Conservation (phyloP, 2,888 invertebrate genomes). For the Stomorhina lunata region DNA sequence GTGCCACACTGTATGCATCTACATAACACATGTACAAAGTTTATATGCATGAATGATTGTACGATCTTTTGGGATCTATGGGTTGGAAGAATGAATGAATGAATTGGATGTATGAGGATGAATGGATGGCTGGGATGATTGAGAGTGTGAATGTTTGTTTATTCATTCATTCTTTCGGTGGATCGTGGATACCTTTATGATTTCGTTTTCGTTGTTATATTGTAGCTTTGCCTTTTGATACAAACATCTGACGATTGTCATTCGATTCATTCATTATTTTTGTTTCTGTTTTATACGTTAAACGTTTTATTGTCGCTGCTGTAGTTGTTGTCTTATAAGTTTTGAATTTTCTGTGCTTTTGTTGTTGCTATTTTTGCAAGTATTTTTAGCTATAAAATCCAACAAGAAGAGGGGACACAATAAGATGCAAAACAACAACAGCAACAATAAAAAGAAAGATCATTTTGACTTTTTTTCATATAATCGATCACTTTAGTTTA, state of each 20-base stretch:
- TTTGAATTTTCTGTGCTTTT: conserved; percentile 22
- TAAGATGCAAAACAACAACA: conserved; percentile 1
- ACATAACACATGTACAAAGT: background rate
- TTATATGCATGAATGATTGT: background rate
- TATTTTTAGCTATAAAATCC: conserved; percentile 55
- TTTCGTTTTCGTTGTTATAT: conserved; percentile 18
- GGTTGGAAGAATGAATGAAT: conserved; percentile 58
- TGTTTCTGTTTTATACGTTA: conserved; percentile 43
- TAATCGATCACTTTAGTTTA: conserved; percentile 61
- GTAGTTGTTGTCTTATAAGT: conserved; percentile 43
- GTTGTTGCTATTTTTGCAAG: background rate
- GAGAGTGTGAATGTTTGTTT: conserved; percentile 5
- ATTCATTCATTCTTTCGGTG: no score
- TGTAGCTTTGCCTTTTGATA: conserved; percentile 1
- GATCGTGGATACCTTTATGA: conserved; percentile 53
- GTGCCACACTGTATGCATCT: background rate
- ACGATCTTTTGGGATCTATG: conserved; percentile 34
- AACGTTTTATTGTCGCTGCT: conserved; percentile 32
- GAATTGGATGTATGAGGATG: conserved; percentile 47
- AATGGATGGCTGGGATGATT: conserved; percentile 36
- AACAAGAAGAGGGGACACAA: conserved; percentile 35
- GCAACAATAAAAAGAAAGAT: background rate
- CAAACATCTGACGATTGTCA: conserved; percentile 60
- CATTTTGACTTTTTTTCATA: conserved; percentile 52
- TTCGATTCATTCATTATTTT: conserved; percentile 67